Conservation (phyloP, 2,888 invertebrate genomes). For the Pogonocherus hispidulus region DNA sequence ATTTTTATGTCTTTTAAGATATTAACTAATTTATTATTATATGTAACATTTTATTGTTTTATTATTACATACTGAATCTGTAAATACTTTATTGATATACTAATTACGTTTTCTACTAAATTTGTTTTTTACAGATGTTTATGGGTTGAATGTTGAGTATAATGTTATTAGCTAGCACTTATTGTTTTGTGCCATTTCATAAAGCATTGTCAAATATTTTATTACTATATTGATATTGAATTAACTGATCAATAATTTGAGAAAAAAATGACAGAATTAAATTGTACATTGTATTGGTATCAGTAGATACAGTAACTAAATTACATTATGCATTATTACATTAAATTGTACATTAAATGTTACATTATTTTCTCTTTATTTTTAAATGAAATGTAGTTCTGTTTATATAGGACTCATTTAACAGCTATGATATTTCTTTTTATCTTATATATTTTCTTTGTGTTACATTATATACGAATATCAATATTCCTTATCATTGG, state of each 20-base stretch:
- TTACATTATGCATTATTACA: too few relatives aligned
- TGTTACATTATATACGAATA: too few relatives aligned
- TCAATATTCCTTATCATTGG: too few relatives aligned
- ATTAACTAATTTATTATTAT: slow-evolving; percentile 33
- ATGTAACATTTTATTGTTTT: slow-evolving; percentile 23
- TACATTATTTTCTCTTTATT: too few relatives aligned
- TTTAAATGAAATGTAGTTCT: too few relatives aligned
- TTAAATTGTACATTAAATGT: too few relatives aligned
- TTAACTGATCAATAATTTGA: not conserved
- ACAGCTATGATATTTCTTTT: too few relatives aligned
- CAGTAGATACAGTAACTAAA: too few relatives aligned
- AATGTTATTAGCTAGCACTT: slow-evolving; percentile 20
- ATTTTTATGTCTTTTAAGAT: slow-evolving; percentile 23
- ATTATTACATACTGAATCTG: slow-evolving; percentile 21
- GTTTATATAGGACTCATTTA: too few relatives aligned
- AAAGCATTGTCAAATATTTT: not conserved
- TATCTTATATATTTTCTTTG: too few relatives aligned
- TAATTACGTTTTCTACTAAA: slow-evolving; percentile 20
- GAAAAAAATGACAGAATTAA: too few relatives aligned
- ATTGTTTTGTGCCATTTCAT: slow-evolving; percentile 28
- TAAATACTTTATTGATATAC: slow-evolving; percentile 29
- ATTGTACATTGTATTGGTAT: too few relatives aligned
- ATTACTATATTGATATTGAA: not conserved
- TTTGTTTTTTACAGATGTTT: slow-evolving; percentile 9
- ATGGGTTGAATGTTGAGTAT: slow-evolving; percentile 26